phyloP scores from a whole-genome alignment of 2,888 invertebrate species.

The Cataglyphis cursor region DNA sequence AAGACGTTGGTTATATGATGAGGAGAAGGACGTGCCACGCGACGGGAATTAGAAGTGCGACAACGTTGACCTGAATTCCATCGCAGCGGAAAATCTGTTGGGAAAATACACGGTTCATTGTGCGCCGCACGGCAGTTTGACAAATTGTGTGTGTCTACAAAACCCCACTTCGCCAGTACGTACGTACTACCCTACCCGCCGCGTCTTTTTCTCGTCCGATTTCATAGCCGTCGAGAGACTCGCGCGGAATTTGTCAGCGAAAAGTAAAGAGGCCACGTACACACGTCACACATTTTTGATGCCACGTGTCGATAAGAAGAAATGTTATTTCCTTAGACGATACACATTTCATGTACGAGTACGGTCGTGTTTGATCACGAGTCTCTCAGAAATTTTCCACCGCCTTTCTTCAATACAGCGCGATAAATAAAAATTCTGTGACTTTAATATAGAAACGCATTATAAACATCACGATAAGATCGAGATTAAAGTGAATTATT shows the following conservation, averaged over 20 bases:
- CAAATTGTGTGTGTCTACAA: constrained; percentile 76
- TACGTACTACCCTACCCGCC: constrained; percentile 33
- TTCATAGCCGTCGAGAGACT: constrained; percentile 42
- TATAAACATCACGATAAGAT: neutral
- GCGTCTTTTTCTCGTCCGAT: constrained; percentile 54
- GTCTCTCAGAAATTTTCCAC: constrained; percentile 35
- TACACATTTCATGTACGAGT: constrained; percentile 11
- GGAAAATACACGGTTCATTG: constrained; percentile 80
- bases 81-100: constrained; percentile 77
- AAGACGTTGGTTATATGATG: constrained; percentile 50
- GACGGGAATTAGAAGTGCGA: constrained; percentile 44
- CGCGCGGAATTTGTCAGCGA: constrained; percentile 50
- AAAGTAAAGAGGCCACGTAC: constrained; percentile 31
- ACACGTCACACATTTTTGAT: constrained; percentile 45
- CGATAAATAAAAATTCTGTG: constrained; percentile 6
- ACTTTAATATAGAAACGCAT: constrained; percentile 2
- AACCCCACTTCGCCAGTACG: constrained; percentile 59
- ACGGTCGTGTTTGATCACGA: constrained; percentile 10
- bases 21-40: constrained; percentile 32
- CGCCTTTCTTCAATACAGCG: neutral
- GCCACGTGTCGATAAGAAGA: constrained; percentile 47
- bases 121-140: constrained; percentile 70
- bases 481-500: neutral
- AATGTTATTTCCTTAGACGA: constrained; percentile 47
- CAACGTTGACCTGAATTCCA: constrained; percentile 74